Percentiles rank a stretch among this genome's conserved stretches.
Conservation (phyloP, 2,888 invertebrate species). For the Sipha maydis region DNA sequence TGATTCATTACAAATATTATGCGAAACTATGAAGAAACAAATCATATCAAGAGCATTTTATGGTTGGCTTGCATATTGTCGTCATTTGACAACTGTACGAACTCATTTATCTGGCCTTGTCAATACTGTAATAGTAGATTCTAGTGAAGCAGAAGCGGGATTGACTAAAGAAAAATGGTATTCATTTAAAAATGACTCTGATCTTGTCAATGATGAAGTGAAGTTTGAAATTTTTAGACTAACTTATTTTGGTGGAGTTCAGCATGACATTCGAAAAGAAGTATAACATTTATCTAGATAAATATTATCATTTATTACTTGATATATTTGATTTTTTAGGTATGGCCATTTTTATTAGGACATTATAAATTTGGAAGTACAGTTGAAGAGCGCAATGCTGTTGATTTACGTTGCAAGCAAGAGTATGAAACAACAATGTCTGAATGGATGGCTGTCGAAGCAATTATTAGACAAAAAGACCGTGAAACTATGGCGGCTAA, state of each 20-base stretch:
- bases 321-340: slow-evolving; percentile 67
- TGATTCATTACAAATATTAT: slow-evolving; percentile 77
- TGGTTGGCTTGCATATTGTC: slow-evolving; percentile 94
- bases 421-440: slow-evolving; percentile 92
- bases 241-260: slow-evolving; percentile 89
- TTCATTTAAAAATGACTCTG: slow-evolving; percentile 71
- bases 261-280: slow-evolving; percentile 78
- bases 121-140: slow-evolving; percentile 78
- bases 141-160: slow-evolving; percentile 74
- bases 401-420: slow-evolving; percentile 77
- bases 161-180: slow-evolving; percentile 83
- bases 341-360: slow-evolving; percentile 90
- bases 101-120: slow-evolving; percentile 92
- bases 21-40: slow-evolving; percentile 93
- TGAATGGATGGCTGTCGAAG: slow-evolving; percentile 95
- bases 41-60: slow-evolving; percentile 95
- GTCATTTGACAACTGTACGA: slow-evolving; percentile 90
- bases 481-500: slow-evolving; percentile 86
- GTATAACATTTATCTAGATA: slow-evolving; percentile 63
- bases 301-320: background rate
- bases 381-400: slow-evolving; percentile 73
- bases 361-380: slow-evolving; percentile 85
- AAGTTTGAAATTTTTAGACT: slow-evolving; percentile 81
- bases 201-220: slow-evolving; percentile 73
- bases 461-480: slow-evolving; percentile 85